Evolutionary conservation across 2,888 invertebrate genomes (phyloP), one percentile per base, ranked within the genome.

Genomic region (Diplolepis rosae): DNA sequence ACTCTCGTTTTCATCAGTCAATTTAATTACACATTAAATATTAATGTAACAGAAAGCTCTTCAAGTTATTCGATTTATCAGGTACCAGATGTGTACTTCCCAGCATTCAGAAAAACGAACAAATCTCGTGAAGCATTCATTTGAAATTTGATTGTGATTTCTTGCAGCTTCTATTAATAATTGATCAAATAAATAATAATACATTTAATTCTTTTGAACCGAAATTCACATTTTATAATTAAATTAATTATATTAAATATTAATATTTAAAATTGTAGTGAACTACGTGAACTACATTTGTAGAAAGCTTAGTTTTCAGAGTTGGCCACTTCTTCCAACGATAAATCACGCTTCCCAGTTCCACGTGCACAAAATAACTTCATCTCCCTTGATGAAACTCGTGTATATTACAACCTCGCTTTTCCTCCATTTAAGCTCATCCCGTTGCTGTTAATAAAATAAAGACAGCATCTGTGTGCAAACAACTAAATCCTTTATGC

Each of bases 291-390:
- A 39, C 61, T 39, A 61, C 24, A 61, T 39, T 61, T 24, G 61
- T 39, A 61, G 24, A 61, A 61, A 61, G 61, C 61, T 61, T 15
- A 39, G 24, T 27, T 30, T 39, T 27, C 39, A 24, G 61, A 61
- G 24, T n/a, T 61, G 39, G 39, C 39, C 24, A 35, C 35, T 61
- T 42, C 61, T 61, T 61, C 39, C 15, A 39, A 39, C 27, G 4
- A 61, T 61, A 42, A 61, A 61, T 61, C 35, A 61, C 27, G 27
- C 27, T 61, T 61, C 39, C 61, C 39, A 61, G 61, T 61, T 61
- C 35, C 35, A 61, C 35, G 32, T 35, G 15, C 24, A 24, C 39
- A 39, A 61, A 61, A 61, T 42, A 27, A 61, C 39, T 61, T 61
- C 39, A 61, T 61, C 22, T 61, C 39, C n/a, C 27, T 35, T 61